Conservation (phyloP, 2,113 vertebrate genomes). For the Seriola quinqueradiata region DNA sequence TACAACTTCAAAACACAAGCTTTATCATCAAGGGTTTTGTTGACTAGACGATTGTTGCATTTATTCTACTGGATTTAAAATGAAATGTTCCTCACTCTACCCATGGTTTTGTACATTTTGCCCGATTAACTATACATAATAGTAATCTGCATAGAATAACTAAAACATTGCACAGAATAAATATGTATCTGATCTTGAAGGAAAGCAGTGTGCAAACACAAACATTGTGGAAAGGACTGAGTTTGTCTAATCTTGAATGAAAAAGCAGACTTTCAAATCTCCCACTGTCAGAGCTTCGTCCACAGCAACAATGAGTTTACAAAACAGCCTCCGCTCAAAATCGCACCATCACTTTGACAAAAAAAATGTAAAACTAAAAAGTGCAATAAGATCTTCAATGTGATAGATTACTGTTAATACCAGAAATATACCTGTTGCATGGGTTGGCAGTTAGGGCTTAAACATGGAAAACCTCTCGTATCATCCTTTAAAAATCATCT, state of each 20-base stretch:
- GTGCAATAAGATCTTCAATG: not conserved
- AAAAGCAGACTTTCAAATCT: too few relatives aligned
- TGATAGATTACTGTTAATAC: not conserved
- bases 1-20: constrained; percentile 4
- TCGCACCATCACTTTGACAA: not conserved
- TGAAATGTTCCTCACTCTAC: not conserved
- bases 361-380: not conserved
- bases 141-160: too few relatives aligned
- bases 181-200: too few relatives aligned
- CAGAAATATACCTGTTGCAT: not conserved
- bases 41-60: not conserved
- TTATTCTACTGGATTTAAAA: not conserved
- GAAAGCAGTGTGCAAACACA: not conserved
- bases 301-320: not conserved
- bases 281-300: too few relatives aligned
- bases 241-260: too few relatives aligned
- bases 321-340: not conserved
- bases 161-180: too few relatives aligned
- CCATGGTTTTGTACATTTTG: not conserved
- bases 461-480: too few relatives aligned
- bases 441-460: not conserved
- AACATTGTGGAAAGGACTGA: not conserved
- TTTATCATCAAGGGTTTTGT: not conserved
- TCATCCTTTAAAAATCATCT: not conserved
- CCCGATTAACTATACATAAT: not conserved